phyloP scores from a whole-genome alignment of 2,888 invertebrate species.

The Gastrophysa polygoni region DNA sequence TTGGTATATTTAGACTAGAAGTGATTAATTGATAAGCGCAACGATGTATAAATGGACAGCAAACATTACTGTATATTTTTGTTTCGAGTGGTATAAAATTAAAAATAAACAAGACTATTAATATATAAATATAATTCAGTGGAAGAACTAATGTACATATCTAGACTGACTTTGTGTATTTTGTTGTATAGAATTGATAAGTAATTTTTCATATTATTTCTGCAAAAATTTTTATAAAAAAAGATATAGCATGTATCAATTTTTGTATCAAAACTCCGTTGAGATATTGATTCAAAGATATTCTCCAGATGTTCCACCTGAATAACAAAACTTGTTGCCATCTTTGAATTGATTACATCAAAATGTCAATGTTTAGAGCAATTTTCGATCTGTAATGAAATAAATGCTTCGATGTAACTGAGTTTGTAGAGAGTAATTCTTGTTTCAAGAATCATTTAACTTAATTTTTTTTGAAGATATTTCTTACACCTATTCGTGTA shows the following conservation, averaged over 20 bases:
- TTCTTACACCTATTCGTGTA: background rate
- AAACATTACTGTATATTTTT: slow-evolving; percentile 23
- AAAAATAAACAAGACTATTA: slow-evolving; percentile 30
- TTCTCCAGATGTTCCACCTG: slow-evolving; percentile 5
- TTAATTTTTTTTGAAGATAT: background rate
- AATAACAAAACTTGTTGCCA: slow-evolving; percentile 1
- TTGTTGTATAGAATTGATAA: slow-evolving; percentile 45
- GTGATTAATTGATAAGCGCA: slow-evolving; percentile 17
- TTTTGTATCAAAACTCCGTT: slow-evolving; percentile 27
- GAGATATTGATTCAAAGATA: slow-evolving; percentile 22
- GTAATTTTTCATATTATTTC: slow-evolving; percentile 28
- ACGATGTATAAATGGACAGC: slow-evolving; percentile 25
- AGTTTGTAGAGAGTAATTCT: slow-evolving; percentile 9
- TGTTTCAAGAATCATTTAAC: background rate
- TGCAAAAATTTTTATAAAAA: slow-evolving; percentile 35
- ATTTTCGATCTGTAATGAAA: slow-evolving; percentile 17
- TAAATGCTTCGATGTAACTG: slow-evolving; percentile 8
- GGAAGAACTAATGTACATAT: slow-evolving; percentile 49
- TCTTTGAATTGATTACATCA: slow-evolving; percentile 16
- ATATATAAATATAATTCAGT: slow-evolving; percentile 36
- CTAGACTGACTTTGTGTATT: slow-evolving; percentile 53
- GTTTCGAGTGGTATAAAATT: slow-evolving; percentile 20
- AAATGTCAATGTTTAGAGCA: slow-evolving; percentile 18
- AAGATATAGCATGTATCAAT: slow-evolving; percentile 29
- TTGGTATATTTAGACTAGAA: slow-evolving; percentile 18